Evolutionary conservation across 1,140 invertebrate species (phyloP).

Genomic region (Platyscapa corneri): DNA sequence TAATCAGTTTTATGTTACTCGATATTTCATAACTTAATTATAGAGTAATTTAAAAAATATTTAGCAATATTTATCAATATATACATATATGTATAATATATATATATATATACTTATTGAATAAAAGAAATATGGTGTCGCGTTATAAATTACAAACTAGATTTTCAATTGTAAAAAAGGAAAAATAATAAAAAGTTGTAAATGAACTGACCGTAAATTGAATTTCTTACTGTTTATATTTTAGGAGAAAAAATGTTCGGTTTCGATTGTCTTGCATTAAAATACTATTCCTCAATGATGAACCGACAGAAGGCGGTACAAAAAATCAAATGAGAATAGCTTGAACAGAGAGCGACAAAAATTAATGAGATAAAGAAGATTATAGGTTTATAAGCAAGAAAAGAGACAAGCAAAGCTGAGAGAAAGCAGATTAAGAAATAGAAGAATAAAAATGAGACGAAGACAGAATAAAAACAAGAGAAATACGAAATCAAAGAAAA

Average conservation of each 20-base stretch:
- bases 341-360: conserved; percentile 13
- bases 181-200: neutral
- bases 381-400: conserved; percentile 36
- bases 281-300: neutral
- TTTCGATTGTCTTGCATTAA: neutral
- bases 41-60: no score
- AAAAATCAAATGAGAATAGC: conserved; percentile 22
- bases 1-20: no score
- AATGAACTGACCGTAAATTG: conserved; percentile 25
- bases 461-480: conserved; percentile 53
- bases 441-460: conserved; percentile 41
- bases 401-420: conserved; percentile 46
- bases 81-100: no score
- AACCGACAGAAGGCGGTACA: conserved; percentile 21
- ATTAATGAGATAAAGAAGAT: conserved; percentile 31
- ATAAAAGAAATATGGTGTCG: neutral
- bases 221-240: no score
- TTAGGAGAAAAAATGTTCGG: no score
- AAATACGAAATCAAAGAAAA: conserved; percentile 54
- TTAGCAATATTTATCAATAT: no score
- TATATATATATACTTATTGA: neutral
- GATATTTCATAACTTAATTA: no score
- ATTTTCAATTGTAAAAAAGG: neutral
- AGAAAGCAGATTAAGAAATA: conserved; percentile 42
- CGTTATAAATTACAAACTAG: neutral